Conservation (phyloP, 2,113 vertebrate species). For the Nannobrachium achirus region DNA sequence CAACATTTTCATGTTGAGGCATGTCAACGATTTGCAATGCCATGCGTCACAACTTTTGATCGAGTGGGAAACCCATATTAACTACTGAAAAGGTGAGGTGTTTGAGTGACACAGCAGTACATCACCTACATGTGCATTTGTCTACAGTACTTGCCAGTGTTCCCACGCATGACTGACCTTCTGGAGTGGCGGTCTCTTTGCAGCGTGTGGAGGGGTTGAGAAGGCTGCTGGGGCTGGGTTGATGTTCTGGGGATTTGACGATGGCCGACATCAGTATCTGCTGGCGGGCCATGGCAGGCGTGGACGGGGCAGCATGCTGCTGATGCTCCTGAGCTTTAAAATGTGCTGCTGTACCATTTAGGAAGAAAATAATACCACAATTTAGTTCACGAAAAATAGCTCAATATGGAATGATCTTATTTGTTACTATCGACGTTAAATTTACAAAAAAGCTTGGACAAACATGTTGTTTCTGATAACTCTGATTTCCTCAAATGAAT, state of each 20-base stretch:
- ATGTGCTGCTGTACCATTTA: slow-evolving; percentile 84
- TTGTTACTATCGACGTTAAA: neutral
- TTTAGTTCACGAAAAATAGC: neutral
- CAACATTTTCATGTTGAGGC: too few relatives aligned
- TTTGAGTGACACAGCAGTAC: too few relatives aligned
- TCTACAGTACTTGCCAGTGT: neutral
- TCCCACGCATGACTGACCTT: slow-evolving; percentile 80
- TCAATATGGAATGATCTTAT: neutral
- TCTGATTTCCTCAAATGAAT: too few relatives aligned
- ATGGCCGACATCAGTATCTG: slow-evolving; percentile 99
- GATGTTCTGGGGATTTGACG: slow-evolving; percentile 95
- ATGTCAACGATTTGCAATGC: too few relatives aligned
- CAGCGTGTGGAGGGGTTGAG: slow-evolving; percentile 91
- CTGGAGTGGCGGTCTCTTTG: slow-evolving; percentile 93
- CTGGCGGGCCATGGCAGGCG: slow-evolving; percentile 93
- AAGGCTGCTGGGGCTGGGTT: slow-evolving; percentile 93
- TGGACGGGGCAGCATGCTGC: slow-evolving; percentile 87
- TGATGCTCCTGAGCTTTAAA: slow-evolving; percentile 92
- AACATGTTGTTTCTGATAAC: neutral
- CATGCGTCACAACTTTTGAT: too few relatives aligned
- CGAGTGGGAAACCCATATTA: too few relatives aligned
- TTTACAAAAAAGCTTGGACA: slow-evolving; percentile 13
- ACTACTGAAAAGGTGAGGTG: too few relatives aligned
- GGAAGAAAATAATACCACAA: neutral
- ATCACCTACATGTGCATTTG: neutral